Conservation (phyloP, 1,140 invertebrate species). For the Ericerus pela region DNA sequence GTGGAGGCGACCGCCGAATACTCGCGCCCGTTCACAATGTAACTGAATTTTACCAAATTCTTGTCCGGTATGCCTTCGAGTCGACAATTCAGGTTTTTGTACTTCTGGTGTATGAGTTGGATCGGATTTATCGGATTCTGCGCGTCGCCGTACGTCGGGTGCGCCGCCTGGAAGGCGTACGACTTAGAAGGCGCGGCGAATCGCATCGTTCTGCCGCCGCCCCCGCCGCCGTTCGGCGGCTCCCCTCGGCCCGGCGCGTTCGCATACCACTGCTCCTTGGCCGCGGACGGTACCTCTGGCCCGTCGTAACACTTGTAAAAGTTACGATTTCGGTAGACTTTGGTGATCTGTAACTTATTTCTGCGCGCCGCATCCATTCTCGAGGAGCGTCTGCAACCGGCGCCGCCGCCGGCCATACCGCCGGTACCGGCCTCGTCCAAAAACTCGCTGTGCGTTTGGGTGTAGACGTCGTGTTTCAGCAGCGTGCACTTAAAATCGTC, state of each 20-base stretch:
- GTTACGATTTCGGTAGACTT: neutral
- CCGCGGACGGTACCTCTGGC: neutral
- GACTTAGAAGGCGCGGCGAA: neutral
- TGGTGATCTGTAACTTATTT: neutral
- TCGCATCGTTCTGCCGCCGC: neutral
- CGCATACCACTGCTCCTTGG: neutral
- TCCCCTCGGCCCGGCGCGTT: too few relatives aligned
- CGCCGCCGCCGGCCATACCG: neutral
- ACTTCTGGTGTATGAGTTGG: conserved; percentile 1
- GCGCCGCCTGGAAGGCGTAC: neutral
- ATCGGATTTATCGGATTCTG: neutral
- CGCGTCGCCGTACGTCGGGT: neutral
- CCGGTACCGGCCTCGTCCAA: neutral
- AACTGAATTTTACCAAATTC: conserved; percentile 1
- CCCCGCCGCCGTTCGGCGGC: neutral
- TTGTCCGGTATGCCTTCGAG: neutral
- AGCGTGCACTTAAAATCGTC: neutral
- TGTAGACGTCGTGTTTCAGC: neutral
- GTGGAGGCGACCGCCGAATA: neutral
- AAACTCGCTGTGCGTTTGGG: neutral
- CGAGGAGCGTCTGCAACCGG: neutral
- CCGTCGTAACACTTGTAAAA: neutral
- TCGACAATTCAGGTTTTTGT: conserved; percentile 1
- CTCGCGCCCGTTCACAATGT: neutral
- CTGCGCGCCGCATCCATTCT: neutral